Conservation (phyloP, 1,140 invertebrate species). For the Philotrypesis tridentata region DNA sequence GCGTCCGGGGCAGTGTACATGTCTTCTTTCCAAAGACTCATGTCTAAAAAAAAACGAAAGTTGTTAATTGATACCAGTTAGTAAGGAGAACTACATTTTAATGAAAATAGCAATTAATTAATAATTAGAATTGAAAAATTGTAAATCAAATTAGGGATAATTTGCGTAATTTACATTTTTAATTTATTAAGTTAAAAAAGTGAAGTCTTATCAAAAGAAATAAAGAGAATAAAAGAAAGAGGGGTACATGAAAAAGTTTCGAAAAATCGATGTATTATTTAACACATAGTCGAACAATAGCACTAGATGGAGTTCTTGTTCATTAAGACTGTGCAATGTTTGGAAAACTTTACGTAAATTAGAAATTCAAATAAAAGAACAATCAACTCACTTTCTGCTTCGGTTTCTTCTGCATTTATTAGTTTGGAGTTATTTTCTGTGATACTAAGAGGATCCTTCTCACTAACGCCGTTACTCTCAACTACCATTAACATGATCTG, state of each 20-base stretch:
- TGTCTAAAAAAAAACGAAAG: conserved; percentile 49
- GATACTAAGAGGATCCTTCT: conserved; percentile 67
- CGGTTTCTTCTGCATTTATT: conserved; percentile 46
- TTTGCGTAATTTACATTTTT: too few species aligned
- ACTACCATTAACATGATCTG: conserved; percentile 73
- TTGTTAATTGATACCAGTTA: too few species aligned
- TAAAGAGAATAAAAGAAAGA: not conserved
- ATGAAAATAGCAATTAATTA: not conserved
- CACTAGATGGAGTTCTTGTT: not conserved
- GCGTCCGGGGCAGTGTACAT: conserved; percentile 35
- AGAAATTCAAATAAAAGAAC: conserved; percentile 15
- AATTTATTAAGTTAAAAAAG: too few species aligned
- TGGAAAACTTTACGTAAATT: not conserved
- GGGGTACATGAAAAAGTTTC: too few species aligned
- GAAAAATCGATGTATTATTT: not conserved
- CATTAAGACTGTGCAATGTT: not conserved
- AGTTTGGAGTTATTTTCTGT: conserved; percentile 57
- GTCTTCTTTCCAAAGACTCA: conserved; percentile 52
- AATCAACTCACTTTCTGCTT: conserved; percentile 43
- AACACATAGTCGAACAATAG: not conserved
- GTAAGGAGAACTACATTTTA: not conserved
- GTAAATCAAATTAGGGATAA: too few species aligned
- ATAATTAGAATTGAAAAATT: too few species aligned
- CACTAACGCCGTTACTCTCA: conserved; percentile 66
- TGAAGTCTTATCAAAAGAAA: too few species aligned